phyloP scores from a whole-genome alignment of 2,888 invertebrate species.

The Megastigmus dorsalis region DNA sequence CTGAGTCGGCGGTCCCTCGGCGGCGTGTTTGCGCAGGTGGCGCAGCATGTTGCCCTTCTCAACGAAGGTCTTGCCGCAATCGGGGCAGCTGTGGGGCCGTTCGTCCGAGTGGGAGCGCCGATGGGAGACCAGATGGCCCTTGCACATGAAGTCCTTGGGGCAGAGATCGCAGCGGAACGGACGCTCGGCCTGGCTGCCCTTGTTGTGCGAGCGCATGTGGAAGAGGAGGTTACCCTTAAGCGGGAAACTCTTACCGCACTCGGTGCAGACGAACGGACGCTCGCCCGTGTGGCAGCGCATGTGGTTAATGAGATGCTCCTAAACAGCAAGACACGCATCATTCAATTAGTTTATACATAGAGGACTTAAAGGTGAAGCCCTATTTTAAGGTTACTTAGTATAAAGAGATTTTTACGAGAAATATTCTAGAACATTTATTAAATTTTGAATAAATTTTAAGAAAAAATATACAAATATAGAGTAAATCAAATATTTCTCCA shows the following conservation, averaged over 20 bases:
- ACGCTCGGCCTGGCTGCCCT: constrained; percentile 80
- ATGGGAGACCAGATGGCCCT: constrained; percentile 90
- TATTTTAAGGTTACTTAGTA: no score
- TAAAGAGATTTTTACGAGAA: no score
- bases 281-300: constrained; percentile 88
- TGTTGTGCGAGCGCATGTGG: constrained; percentile 91
- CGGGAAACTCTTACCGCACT: constrained; percentile 91
- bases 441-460: no score
- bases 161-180: constrained; percentile 88
- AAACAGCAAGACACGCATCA: no score
- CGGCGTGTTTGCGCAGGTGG: constrained; percentile 83
- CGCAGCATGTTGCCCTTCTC: constrained; percentile 87
- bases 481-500: no score
- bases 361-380: no score
- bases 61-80: constrained; percentile 86
- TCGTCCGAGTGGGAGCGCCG: constrained; percentile 85
- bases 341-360: no score
- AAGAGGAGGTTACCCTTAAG: constrained; percentile 89
- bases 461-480: no score
- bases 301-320: constrained; percentile 84
- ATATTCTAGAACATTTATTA: no score
- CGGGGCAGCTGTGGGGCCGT: constrained; percentile 79
- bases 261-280: constrained; percentile 87
- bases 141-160: constrained; percentile 91
- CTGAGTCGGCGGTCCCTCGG: constrained; percentile 74